Evolutionary conservation across 2,888 invertebrate species (phyloP).

Genomic region (Lochmaea capreae): DNA sequence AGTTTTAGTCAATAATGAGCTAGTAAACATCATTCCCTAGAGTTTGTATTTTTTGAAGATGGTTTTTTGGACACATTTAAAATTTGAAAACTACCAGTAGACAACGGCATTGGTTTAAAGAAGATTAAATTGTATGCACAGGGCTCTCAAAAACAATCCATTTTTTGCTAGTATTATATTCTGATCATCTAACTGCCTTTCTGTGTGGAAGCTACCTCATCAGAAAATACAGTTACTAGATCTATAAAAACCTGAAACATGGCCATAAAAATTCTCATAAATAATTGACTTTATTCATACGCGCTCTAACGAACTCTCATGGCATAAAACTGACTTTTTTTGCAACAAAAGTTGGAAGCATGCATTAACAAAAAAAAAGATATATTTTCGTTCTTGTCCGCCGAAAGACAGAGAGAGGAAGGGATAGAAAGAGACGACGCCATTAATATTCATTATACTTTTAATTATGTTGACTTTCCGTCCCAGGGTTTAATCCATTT

Average conservation of each 20-base stretch:
- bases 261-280: constrained; percentile 14
- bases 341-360: constrained; percentile 35
- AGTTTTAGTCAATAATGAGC: too few species aligned
- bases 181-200: not conserved
- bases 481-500: constrained; percentile 60
- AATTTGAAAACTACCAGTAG: too few species aligned
- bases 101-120: too few species aligned
- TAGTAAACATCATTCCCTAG: too few species aligned
- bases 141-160: too few species aligned
- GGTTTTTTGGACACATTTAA: too few species aligned
- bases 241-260: not conserved
- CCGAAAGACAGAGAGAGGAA: constrained; percentile 8
- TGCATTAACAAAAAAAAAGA: constrained; percentile 45
- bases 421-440: constrained; percentile 44
- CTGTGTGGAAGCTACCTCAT: not conserved
- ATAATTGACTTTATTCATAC: constrained; percentile 8
- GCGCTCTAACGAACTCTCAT: not conserved
- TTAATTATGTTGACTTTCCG: constrained; percentile 60
- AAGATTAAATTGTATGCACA: too few species aligned
- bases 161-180: too few species aligned
- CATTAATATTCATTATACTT: constrained; percentile 62
- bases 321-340: constrained; percentile 33
- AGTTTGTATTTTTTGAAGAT: too few species aligned
- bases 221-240: not conserved
- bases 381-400: constrained; percentile 54